A percentile compares a stretch with the other conserved stretches of the same genome.
phyloP scores from a whole-genome alignment of 2,888 invertebrate species.

The Idaea dimidiata region DNA sequence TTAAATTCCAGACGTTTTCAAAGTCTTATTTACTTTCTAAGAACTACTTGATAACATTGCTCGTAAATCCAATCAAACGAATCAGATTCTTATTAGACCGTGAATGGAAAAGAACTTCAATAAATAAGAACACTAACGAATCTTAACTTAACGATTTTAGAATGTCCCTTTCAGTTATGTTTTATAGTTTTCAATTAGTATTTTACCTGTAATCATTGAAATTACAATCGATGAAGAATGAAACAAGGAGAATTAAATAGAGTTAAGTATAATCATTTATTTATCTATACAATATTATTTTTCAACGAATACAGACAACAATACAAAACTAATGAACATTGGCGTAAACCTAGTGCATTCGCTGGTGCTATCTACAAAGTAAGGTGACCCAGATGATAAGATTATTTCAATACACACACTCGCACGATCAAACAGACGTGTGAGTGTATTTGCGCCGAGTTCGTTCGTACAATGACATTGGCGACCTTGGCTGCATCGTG shows the following conservation, averaged over 20 bases:
- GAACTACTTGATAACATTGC: slow-evolving; percentile 18
- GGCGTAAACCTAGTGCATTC: slow-evolving; percentile 26
- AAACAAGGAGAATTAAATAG: neutral
- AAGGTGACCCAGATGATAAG: slow-evolving; percentile 81
- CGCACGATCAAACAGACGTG: slow-evolving; percentile 37
- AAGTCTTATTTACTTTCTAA: slow-evolving; percentile 30
- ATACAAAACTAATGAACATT: neutral
- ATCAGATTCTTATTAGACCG: slow-evolving; percentile 4
- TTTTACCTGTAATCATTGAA: neutral
- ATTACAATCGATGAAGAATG: neutral
- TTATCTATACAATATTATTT: neutral
- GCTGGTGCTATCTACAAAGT: slow-evolving; percentile 71
- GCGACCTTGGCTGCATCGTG: slow-evolving; percentile 77
- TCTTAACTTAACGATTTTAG: neutral
- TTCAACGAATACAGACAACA: neutral
- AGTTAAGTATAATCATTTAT: too few relatives aligned
- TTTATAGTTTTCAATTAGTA: neutral
- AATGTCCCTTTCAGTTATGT: neutral
- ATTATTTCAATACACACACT: slow-evolving; percentile 67
- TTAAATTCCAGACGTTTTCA: slow-evolving; percentile 29
- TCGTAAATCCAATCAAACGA: slow-evolving; percentile 5
- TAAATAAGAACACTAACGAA: neutral
- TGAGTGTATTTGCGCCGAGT: slow-evolving; percentile 63
- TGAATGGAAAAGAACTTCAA: neutral
- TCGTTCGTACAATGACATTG: slow-evolving; percentile 77